These are phyloP conservation scores for Peucedramus taeniatus DNA, from an alignment of 2,113 vertebrate species.

Conservation along the genomic window DNA sequence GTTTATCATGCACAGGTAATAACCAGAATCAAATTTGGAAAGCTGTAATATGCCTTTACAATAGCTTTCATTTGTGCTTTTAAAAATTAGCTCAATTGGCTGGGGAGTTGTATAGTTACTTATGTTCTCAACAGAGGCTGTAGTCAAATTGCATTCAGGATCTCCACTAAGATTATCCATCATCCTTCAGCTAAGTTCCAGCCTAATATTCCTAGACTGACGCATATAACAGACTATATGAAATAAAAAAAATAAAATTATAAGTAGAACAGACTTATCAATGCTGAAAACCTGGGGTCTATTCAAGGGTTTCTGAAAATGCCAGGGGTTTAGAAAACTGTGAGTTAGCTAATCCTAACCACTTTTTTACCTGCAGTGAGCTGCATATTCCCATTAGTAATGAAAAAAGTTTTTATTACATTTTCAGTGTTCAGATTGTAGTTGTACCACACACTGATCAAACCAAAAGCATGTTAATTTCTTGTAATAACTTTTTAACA, in stretches of 20 bases:
- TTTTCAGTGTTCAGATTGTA: background rate
- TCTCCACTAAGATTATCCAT: background rate
- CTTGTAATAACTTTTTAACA: background rate
- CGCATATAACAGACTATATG: background rate
- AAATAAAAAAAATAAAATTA: background rate
- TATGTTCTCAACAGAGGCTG: background rate
- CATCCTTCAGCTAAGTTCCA: background rate
- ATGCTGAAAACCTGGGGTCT: background rate
- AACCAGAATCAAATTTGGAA: background rate
- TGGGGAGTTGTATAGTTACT: background rate
- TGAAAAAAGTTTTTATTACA: background rate
- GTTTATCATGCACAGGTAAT: background rate
- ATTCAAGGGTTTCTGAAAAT: background rate
- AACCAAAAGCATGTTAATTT: background rate
- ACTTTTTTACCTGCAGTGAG: background rate
- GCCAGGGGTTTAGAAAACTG: background rate
- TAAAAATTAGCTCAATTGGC: background rate
- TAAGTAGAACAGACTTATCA: background rate
- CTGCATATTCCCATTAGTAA: background rate
- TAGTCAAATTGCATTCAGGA: background rate
- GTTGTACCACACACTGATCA: background rate
- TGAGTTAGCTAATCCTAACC: background rate
- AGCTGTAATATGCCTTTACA: background rate
- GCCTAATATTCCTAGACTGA: background rate
- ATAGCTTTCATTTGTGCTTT: background rate